Percentiles rank a stretch among this genome's conserved stretches.
Conservation (phyloP, 2,113 vertebrate genomes). For the Porphyrio hochstetteri region DNA sequence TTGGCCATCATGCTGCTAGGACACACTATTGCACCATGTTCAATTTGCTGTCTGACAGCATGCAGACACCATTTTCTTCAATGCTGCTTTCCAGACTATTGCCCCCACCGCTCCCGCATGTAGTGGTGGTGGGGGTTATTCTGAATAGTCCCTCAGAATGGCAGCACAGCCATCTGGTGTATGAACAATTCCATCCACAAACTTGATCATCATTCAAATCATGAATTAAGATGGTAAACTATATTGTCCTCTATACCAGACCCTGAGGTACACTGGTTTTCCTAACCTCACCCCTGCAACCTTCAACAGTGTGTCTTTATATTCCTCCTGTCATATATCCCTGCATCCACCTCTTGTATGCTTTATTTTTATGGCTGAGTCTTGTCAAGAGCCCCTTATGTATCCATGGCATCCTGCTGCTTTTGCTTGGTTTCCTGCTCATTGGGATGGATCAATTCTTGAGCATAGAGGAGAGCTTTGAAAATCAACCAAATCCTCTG, state of each 20-base stretch:
- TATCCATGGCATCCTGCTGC: background rate
- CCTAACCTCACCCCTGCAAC: background rate
- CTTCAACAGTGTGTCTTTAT: background rate
- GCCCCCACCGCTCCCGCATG: background rate
- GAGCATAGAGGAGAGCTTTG: background rate
- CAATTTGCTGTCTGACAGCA: background rate
- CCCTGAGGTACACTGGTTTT: background rate
- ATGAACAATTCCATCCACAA: background rate
- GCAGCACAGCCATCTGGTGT: background rate
- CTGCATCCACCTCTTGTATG: background rate
- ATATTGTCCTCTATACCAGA: background rate
- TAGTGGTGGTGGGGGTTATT: background rate
- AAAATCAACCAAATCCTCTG: background rate
- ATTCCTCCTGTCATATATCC: rapidly evolving
- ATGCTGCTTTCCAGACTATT: background rate
- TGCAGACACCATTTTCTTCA: rapidly evolving
- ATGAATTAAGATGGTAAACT: background rate
- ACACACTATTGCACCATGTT: background rate
- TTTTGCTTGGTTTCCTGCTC: background rate
- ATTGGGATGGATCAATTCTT: background rate
- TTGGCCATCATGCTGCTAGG: background rate
- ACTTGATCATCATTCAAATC: background rate
- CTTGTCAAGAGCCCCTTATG: background rate
- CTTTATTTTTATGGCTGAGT: background rate
- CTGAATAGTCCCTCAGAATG: background rate